Percentiles rank a stretch among this genome's conserved stretches.
phyloP scores from a whole-genome alignment of 2,113 vertebrate species.

The Camelus bactrianus region DNA sequence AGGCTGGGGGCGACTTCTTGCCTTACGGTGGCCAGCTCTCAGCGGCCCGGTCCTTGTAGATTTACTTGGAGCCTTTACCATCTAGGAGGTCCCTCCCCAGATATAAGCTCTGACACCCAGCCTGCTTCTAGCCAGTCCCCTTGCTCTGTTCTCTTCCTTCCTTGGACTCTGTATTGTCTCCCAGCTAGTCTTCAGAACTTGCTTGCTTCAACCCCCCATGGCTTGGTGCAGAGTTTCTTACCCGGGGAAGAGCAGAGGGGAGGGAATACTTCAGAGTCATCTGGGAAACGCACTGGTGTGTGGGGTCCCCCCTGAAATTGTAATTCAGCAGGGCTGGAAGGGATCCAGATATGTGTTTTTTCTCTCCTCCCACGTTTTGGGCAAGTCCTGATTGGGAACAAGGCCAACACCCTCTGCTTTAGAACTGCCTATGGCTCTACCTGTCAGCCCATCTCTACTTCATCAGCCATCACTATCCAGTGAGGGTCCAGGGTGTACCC shows the following conservation, averaged over 20 bases:
- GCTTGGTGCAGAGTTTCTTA: background rate
- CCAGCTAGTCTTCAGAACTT: background rate
- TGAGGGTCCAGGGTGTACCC: background rate
- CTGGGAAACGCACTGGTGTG: background rate
- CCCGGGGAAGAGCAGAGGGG: background rate
- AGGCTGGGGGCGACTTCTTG: background rate
- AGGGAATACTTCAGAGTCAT: background rate
- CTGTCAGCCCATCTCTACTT: background rate
- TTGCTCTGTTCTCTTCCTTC: background rate
- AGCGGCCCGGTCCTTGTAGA: background rate
- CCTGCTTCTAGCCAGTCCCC: background rate
- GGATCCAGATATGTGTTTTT: background rate
- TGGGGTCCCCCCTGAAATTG: background rate
- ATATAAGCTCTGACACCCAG: background rate
- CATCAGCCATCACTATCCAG: background rate
- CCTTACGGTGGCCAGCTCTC: background rate
- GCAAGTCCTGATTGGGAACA: background rate
- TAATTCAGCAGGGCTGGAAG: background rate
- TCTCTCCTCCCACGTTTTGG: background rate
- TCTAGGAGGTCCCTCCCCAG: background rate
- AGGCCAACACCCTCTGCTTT: background rate
- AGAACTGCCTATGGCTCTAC: background rate
- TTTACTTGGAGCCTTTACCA: background rate
- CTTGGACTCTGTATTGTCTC: background rate
- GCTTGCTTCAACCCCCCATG: background rate